A percentile compares a stretch with the other conserved stretches of the same genome.
Evolutionary conservation across 2,888 invertebrate genomes (phyloP).

Genomic region (Papilio demoleus): DNA sequence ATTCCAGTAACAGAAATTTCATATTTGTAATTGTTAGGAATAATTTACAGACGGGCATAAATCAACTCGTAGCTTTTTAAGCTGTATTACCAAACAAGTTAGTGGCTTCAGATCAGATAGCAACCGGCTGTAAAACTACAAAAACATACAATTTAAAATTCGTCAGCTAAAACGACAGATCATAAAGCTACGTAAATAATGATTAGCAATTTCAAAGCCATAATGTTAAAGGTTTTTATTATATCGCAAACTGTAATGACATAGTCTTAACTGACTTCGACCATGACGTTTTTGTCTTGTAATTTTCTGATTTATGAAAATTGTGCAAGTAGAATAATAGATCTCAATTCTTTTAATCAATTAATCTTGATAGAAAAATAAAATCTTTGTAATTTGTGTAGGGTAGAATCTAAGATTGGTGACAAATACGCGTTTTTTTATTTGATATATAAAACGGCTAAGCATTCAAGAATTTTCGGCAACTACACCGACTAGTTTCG

Average conservation of each 20-base stretch:
- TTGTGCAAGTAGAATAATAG: neutral
- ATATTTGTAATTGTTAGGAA: too few relatives aligned
- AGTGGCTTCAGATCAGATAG: neutral
- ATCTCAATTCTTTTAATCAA: too few relatives aligned
- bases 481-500: too few relatives aligned
- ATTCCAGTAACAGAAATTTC: too few relatives aligned
- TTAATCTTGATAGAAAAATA: too few relatives aligned
- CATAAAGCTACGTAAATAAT: neutral
- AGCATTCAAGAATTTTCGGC: too few relatives aligned
- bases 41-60: too few relatives aligned
- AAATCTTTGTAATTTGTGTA: too few relatives aligned
- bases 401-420: too few relatives aligned
- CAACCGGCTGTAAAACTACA: neutral
- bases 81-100: neutral
- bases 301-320: constrained; percentile 3
- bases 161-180: neutral
- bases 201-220: neutral
- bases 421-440: too few relatives aligned
- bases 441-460: too few relatives aligned
- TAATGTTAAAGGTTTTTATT: constrained; percentile 11
- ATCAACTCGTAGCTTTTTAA: too few relatives aligned
- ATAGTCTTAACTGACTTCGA: constrained; percentile 4
- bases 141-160: neutral
- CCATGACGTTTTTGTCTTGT: constrained; percentile 2
- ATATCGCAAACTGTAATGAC: neutral